Evolutionary conservation across 2,888 invertebrate species (phyloP).

Genomic region (Drosophila macrospina): DNA sequence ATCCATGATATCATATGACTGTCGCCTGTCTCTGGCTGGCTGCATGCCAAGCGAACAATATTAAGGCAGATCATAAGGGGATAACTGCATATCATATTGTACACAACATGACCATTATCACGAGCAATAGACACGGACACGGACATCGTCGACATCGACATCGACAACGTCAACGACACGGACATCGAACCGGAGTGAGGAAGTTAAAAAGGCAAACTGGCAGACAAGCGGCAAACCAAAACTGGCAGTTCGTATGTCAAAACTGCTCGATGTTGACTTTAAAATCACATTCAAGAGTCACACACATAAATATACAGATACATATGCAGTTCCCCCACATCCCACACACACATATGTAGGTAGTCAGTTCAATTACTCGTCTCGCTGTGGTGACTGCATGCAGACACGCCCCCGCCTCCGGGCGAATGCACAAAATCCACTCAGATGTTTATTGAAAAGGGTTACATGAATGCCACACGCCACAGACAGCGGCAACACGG

Average conservation of each 20-base stretch:
- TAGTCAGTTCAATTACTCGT: slow-evolving; percentile 69
- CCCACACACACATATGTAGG: slow-evolving; percentile 24
- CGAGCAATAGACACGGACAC: slow-evolving; percentile 18
- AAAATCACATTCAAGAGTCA: slow-evolving; percentile 71
- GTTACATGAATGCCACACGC: slow-evolving; percentile 74
- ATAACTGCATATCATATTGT: slow-evolving; percentile 33
- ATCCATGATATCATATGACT: neutral
- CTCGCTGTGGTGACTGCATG: slow-evolving; percentile 51
- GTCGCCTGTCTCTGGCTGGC: slow-evolving; percentile 2
- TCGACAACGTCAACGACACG: slow-evolving; percentile 13
- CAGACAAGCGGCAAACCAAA: slow-evolving; percentile 75
- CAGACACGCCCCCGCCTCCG: slow-evolving; percentile 25
- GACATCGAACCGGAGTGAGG: neutral
- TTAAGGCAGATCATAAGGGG: slow-evolving; percentile 47
- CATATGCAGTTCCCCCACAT: slow-evolving; percentile 13
- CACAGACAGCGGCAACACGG: slow-evolving; percentile 49
- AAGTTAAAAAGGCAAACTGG: slow-evolving; percentile 33
- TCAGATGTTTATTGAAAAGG: slow-evolving; percentile 67
- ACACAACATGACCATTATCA: slow-evolving; percentile 53
- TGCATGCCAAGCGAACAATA: slow-evolving; percentile 42
- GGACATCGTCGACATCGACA: slow-evolving; percentile 5
- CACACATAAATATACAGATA: slow-evolving; percentile 2
- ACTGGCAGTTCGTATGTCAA: slow-evolving; percentile 72
- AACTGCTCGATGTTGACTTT: slow-evolving; percentile 69
- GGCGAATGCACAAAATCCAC: slow-evolving; percentile 22